These are phyloP conservation scores for Hirtodrosophila duncani DNA, from an alignment of 2,888 invertebrate genomes.

Conservation along the genomic window DNA sequence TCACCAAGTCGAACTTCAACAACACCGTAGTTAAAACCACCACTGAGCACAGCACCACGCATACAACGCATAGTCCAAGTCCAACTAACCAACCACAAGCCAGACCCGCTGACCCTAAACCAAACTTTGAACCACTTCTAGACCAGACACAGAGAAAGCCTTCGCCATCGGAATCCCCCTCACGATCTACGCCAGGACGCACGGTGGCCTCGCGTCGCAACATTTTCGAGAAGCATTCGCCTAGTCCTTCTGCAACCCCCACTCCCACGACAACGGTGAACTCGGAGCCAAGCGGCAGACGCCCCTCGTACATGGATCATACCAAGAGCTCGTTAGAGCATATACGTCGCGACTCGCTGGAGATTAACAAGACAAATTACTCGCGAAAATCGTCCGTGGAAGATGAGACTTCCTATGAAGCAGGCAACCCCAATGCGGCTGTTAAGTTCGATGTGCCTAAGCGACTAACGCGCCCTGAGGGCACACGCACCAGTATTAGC, in stretches of 20 bases:
- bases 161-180: conserved; percentile 9
- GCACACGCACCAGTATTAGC: conserved; percentile 77
- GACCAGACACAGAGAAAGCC: conserved; percentile 39
- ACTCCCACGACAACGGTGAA: conserved; percentile 3
- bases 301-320: conserved; percentile 78
- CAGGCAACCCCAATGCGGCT: conserved; percentile 79
- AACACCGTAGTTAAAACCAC: conserved; percentile 51
- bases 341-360: conserved; percentile 75
- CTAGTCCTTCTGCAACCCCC: conserved; percentile 16
- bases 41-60: conserved; percentile 63
- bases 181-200: conserved; percentile 45
- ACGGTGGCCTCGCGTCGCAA: conserved; percentile 74
- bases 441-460: conserved; percentile 85
- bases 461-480: conserved; percentile 79
- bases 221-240: conserved; percentile 71
- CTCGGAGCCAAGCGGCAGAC: conserved; percentile 41
- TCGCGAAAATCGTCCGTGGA: conserved; percentile 73
- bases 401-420: conserved; percentile 75
- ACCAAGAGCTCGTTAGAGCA: conserved; percentile 78
- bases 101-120: conserved; percentile 56
- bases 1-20: conserved; percentile 29
- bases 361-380: conserved; percentile 74
- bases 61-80: conserved; percentile 48
- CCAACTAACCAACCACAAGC: conserved; percentile 48
- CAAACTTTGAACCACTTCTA: conserved; percentile 66